These are phyloP conservation scores for Progne subis DNA, from an alignment of 2,113 vertebrate species.

Conservation along the genomic window DNA sequence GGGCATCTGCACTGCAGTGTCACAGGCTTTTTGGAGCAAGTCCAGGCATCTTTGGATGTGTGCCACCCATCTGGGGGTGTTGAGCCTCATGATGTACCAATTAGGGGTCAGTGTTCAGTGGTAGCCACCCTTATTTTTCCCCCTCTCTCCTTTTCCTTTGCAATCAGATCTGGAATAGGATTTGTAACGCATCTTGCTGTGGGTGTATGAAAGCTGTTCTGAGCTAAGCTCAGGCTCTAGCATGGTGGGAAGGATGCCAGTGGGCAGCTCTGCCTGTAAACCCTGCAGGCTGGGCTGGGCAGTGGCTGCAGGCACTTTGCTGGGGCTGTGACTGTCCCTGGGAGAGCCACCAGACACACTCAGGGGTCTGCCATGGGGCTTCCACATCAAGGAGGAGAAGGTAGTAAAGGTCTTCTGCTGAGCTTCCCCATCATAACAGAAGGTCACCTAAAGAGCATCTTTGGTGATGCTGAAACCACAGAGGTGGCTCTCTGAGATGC, in stretches of 20 bases:
- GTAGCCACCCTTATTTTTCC: not conserved
- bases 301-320: rapidly evolving
- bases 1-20: not conserved
- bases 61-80: not conserved
- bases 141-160: not conserved
- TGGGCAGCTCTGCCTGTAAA: not conserved
- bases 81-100: not conserved
- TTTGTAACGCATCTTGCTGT: not conserved
- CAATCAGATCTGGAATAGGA: not conserved
- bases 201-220: not conserved
- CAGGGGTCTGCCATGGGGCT: not conserved
- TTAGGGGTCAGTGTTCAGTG: not conserved
- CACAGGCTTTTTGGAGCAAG: not conserved
- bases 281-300: not conserved
- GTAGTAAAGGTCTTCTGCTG: not conserved
- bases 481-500: not conserved
- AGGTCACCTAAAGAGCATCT: not conserved
- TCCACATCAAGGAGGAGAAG: not conserved
- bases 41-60: not conserved
- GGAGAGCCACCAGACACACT: not conserved
- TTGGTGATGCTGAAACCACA: not conserved
- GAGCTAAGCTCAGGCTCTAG: not conserved
- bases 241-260: not conserved
- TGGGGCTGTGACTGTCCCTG: not conserved
- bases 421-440: not conserved